A percentile compares a stretch with the other conserved stretches of the same genome.
phyloP scores from a whole-genome alignment of 1,140 invertebrate genomes.

The Scylla paramamosain region DNA sequence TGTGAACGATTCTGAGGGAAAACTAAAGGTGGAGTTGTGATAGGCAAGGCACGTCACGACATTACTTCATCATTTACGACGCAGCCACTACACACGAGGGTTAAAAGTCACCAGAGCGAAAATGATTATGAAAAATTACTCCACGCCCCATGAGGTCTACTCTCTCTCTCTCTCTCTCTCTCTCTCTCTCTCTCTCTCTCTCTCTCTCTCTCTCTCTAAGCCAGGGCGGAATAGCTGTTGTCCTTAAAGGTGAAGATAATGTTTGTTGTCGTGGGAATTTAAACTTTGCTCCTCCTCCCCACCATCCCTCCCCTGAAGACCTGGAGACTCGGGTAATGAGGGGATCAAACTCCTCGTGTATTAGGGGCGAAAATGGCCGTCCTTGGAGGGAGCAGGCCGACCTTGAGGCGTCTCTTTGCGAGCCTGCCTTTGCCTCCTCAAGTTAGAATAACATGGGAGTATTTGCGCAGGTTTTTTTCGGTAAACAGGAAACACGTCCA shows the following conservation, averaged over 20 bases:
- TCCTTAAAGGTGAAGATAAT: conserved; percentile 10
- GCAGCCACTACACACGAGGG: no score
- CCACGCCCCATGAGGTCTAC: no score
- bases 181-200: no score
- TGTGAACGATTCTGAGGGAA: no score
- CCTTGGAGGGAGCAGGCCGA: background rate
- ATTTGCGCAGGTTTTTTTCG: background rate
- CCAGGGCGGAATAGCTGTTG: background rate
- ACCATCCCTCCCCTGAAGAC: background rate
- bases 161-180: no score
- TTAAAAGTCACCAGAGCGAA: no score
- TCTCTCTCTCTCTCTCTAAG: no score
- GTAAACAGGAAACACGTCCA: background rate
- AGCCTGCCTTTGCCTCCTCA: background rate
- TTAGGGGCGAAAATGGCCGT: background rate
- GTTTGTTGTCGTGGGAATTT: background rate
- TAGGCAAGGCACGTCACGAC: no score
- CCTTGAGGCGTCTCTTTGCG: background rate
- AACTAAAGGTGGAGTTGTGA: no score
- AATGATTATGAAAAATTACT: no score
- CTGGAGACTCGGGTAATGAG: background rate
- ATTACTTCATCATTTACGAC: no score
- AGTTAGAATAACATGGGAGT: background rate
- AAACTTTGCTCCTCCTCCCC: background rate
- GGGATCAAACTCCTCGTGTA: background rate